Base-by-base conservation (phyloP, 2,888 invertebrate genomes). In the Trichopoda pennipes region DNA sequence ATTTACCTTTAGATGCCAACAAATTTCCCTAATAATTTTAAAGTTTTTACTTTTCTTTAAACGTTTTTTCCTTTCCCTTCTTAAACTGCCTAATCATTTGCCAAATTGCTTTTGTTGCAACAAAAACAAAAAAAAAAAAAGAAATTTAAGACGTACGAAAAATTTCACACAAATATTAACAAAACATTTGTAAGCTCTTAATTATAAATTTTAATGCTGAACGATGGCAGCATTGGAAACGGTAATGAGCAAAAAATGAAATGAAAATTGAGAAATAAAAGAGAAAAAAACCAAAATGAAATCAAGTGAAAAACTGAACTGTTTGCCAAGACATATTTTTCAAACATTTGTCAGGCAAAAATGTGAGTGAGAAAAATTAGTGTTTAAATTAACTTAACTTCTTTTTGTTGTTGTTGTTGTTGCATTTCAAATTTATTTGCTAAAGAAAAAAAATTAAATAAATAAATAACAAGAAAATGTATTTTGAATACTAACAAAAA, bases 331-430 rank as follows among this genome's bases (percentile, higher is more conserved):
- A 78, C 70, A 70, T 4, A 79, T 72, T 70, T 58, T 56, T 23
- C 51, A 75, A 56, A 56, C 75, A 79, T 78, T 82, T 79, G 79
- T 79, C 79, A 82, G 72, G 73, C 61, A 72, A 76, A 79, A 79
- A 74, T 55, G 78, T 69, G 58, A 81, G 68, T 74, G 74, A 74
- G 66, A 72, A 79, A 73, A 73, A n/a, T n/a, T 42, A n/a, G 7
- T 53, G 60, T 19, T 42, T 35, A 32, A 60, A 55, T 49, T 61
- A 53, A 47, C 32, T 73, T 70, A n/a, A n/a, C n/a, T 49, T 49
- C 51, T 44, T 38, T 58, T 42, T 21, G 17, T 47, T 6, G n/a
- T n/a, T n/a, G n/a, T n/a, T n/a, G n/a, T n/a, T n/a, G n/a, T 17
- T 17, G 9, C 35, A 51, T 21, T 38, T 32, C 17, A 21, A 51